Conservation (phyloP, 2,113 vertebrate species). For the Grus americana region DNA sequence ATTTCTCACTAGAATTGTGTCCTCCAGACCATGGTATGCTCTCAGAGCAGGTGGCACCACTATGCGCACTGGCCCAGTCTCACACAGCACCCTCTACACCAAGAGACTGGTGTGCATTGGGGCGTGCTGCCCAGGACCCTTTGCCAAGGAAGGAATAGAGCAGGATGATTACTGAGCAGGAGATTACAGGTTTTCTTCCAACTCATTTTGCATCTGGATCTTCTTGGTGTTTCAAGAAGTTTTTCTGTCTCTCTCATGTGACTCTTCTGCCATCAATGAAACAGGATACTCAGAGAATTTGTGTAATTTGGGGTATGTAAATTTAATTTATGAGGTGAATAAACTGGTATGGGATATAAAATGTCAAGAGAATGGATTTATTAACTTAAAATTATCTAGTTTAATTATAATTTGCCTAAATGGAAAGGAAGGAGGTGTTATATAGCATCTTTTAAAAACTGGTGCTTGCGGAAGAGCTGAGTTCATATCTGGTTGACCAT, state of each 20-base stretch:
- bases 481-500: background rate
- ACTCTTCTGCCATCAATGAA: background rate
- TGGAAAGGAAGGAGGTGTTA: background rate
- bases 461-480: background rate
- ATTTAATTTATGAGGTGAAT: background rate
- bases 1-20: background rate
- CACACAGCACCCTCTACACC: background rate
- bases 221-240: background rate
- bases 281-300: background rate
- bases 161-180: background rate
- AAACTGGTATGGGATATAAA: background rate
- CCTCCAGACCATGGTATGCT: too few relatives aligned
- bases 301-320: background rate
- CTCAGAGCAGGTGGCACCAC: background rate
- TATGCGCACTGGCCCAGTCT: background rate
- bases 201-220: background rate
- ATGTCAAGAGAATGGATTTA: background rate
- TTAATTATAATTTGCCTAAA: background rate
- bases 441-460: background rate
- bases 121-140: background rate
- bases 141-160: background rate
- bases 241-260: background rate
- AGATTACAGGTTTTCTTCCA: background rate
- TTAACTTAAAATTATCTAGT: background rate
- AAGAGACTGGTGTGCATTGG: background rate